Base-by-base conservation (phyloP, 2,888 invertebrate species). In the Bombyx huttoni region DNA sequence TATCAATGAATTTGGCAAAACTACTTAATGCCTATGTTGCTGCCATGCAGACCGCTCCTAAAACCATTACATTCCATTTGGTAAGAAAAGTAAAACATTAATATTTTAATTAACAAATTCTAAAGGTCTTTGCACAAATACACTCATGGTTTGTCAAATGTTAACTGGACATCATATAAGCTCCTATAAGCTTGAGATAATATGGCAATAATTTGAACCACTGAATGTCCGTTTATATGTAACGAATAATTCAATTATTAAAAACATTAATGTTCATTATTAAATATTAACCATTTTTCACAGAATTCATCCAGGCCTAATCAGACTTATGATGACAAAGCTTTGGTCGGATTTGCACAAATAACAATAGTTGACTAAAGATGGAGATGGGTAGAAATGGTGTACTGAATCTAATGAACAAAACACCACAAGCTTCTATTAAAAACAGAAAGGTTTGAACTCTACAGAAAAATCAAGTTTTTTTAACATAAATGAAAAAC, bases 331-430 rank as follows among this genome's bases (percentile, higher is more conserved):
- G 98, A 98, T 75, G 98, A 98, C 78, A 97, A 97, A 76, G 93
- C 97, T 47, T 89, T 99, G 60, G 93, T 98, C 78, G 99, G 99
- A 62, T 99, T 95, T 87, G 99, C 99, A 71, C 98, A 98, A 89
- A 95, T 99, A 77, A 96, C 97, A 58, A 94, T 98, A 73, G 92
- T 94, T 57, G 96, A 96, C 83, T 96, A 91, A 50, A 33, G 24
- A 3, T 24, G 24, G 5, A 24, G 24, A 24, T 24, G 24, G 24
- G 24, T 24, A 24, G 24, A 2, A 24, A 3, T 24, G 24, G 24
- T 24, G 24, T 24, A 24, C 24, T 24, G 24, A 24, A 24, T 24
- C 2, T 24, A 24, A 24, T 24, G 24, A 24, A 24, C 24, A 24
- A 24, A 24, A 24, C 24, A 24, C 3, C 3, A 24, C 24, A 24